A percentile compares a stretch with the other conserved stretches of the same genome.
These are phyloP conservation scores for Schizopygopsis pylzovi DNA, from an alignment of 2,797 vertebrate genomes.

Conservation along the genomic window DNA sequence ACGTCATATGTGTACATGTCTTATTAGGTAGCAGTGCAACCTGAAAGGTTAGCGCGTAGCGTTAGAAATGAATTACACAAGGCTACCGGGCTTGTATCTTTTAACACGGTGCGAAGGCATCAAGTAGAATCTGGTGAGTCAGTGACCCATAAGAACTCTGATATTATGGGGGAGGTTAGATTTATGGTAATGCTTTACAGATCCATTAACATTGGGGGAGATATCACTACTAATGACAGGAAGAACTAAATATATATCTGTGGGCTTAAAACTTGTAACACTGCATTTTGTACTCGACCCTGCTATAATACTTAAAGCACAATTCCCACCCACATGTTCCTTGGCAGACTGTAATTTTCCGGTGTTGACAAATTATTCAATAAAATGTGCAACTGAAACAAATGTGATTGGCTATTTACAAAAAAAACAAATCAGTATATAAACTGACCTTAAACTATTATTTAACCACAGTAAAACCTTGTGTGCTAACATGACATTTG, in stretches of 20 bases:
- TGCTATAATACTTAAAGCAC: slow-evolving; percentile 44
- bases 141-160: slow-evolving; percentile 46
- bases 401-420: not conserved
- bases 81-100: slow-evolving; percentile 76
- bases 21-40: slow-evolving; percentile 86
- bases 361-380: slow-evolving; percentile 19
- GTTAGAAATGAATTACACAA: slow-evolving; percentile 84
- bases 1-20: slow-evolving; percentile 82
- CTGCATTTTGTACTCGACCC: slow-evolving; percentile 41
- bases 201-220: slow-evolving; percentile 48
- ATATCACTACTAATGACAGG: slow-evolving; percentile 48
- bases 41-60: slow-evolving; percentile 88
- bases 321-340: slow-evolving; percentile 44
- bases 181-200: slow-evolving; percentile 54
- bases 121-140: slow-evolving; percentile 41
- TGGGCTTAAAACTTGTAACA: slow-evolving; percentile 45
- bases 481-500: not conserved
- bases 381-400: slow-evolving; percentile 25
- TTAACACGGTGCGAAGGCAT: slow-evolving; percentile 55
- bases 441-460: not conserved
- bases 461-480: slow-evolving; percentile 16
- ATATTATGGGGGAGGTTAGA: slow-evolving; percentile 55
- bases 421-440: not conserved
- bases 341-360: slow-evolving; percentile 11
- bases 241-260: slow-evolving; percentile 52